Base-by-base conservation (phyloP, 1,140 invertebrate species). In the Lepidurus couesii region DNA sequence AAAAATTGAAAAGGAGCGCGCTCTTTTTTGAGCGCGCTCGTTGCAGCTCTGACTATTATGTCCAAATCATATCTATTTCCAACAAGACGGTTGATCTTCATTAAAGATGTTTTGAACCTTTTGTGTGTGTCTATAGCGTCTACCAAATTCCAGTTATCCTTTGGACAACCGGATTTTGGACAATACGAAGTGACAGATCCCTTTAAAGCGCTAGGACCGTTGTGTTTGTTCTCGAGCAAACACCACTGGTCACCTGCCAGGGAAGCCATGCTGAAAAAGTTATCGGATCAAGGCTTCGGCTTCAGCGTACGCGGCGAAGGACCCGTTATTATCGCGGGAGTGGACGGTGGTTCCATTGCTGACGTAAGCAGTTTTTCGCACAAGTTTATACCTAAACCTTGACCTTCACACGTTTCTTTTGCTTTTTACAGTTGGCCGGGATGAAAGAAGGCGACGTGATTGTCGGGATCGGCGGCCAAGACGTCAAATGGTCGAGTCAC, bases 371-470 rank as follows among this genome's bases (percentile, higher is more conserved):
- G 24, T 34, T 44, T 73, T 16, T 34, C 3, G 34, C 34, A 34
- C 74, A n/a, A 76, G 21, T 44, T 77, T 44, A n/a, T n/a, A 73
- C 10, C 21, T 65, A 44, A 7, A 42, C 42, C 74, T 42, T 74
- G 9, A 73, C 73, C 73, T 13, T 42, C 42, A 16, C 26, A 53
- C 45, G 21, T 34, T 78, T n/a, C n/a, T 79, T 75, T 75, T 80
- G 80, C 80, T 80, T 78, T 79, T 85, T 87, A 44, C 83, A 97
- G 95, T 89, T 92, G 81, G 93, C 91, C 75, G 95, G 95, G 16
- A 92, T 98, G 86, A 93, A 95, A 83, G 94, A 96, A 85, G 95
- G 95, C 0, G 96, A 98, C 84, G 95, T 96, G 82, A 96, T 98
- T 77, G 94, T 97, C 1, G 90, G 90, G 8, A 94, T 98, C 74